Percentiles rank a stretch among this genome's conserved stretches.
phyloP scores from a whole-genome alignment of 2,797 vertebrate genomes.

The Jordanella pulchra region DNA sequence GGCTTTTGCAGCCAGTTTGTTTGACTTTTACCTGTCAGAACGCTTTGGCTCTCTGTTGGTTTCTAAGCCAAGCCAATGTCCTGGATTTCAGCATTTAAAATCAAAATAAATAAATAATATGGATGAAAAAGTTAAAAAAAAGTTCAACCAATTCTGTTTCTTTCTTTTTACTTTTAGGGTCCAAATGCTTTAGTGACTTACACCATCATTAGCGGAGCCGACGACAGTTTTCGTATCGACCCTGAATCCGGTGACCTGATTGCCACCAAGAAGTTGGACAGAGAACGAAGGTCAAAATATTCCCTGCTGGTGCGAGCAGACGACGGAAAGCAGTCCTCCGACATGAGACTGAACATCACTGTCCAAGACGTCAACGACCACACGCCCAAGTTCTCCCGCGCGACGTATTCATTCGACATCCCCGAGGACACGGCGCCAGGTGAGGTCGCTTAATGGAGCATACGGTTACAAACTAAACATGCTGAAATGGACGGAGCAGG shows the following conservation, averaged over 20 bases:
- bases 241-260: constrained; percentile 94
- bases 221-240: constrained; percentile 95
- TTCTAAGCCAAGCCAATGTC: not conserved
- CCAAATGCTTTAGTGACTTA: constrained; percentile 96
- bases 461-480: constrained; percentile 4
- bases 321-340: constrained; percentile 94
- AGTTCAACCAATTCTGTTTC: not conserved
- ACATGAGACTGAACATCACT: constrained; percentile 95
- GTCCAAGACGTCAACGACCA: constrained; percentile 96
- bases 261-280: constrained; percentile 90
- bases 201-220: constrained; percentile 94
- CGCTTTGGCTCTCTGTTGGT: constrained; percentile 6
- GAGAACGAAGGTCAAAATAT: constrained; percentile 93
- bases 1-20: constrained; percentile 44
- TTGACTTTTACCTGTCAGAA: constrained; percentile 50
- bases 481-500: not conserved
- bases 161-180: constrained; percentile 77
- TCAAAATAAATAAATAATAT: not conserved
- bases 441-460: constrained; percentile 11
- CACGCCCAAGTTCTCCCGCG: constrained; percentile 89
- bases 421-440: constrained; percentile 87
- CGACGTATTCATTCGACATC: constrained; percentile 92
- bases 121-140: not conserved
- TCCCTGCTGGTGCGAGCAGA: constrained; percentile 93
- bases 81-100: not conserved